phyloP scores from a whole-genome alignment of 2,888 invertebrate genomes.

The Lasius fuliginosus region DNA sequence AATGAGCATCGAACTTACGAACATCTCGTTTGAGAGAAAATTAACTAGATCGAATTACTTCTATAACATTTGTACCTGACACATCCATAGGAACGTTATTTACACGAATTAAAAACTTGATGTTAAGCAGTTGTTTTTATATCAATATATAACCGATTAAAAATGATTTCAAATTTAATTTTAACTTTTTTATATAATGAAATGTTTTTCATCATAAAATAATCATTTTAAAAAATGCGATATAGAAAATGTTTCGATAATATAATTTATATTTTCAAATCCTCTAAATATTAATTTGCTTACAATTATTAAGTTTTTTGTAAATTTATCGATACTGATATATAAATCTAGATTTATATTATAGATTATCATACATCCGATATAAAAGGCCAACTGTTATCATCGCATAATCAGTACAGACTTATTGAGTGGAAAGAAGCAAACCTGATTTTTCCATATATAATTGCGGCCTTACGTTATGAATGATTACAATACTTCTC shows the following conservation, averaged over 20 bases:
- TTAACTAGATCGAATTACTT: conserved; percentile 76
- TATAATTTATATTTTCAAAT: background rate
- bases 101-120: conserved; percentile 57
- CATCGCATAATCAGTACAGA: conserved; percentile 6
- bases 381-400: conserved; percentile 8
- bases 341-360: conserved; percentile 11
- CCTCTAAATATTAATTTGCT: conserved; percentile 16
- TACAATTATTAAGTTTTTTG: conserved; percentile 20
- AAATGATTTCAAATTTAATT: background rate
- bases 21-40: conserved; percentile 70
- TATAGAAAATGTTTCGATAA: conserved; percentile 8
- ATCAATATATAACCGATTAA: conserved; percentile 23
- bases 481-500: conserved; percentile 21
- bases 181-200: conserved; percentile 7
- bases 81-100: conserved; percentile 76
- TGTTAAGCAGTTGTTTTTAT: conserved; percentile 40
- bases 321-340: conserved; percentile 3
- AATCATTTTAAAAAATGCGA: background rate
- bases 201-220: background rate
- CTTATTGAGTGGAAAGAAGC: background rate
- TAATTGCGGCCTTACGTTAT: conserved; percentile 7
- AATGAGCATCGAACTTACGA: conserved; percentile 75
- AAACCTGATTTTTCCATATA: conserved; percentile 24
- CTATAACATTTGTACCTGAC: conserved; percentile 83
- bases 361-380: background rate